phyloP scores from a whole-genome alignment of 2,797 vertebrate species.

The Sebastes diaconus region DNA sequence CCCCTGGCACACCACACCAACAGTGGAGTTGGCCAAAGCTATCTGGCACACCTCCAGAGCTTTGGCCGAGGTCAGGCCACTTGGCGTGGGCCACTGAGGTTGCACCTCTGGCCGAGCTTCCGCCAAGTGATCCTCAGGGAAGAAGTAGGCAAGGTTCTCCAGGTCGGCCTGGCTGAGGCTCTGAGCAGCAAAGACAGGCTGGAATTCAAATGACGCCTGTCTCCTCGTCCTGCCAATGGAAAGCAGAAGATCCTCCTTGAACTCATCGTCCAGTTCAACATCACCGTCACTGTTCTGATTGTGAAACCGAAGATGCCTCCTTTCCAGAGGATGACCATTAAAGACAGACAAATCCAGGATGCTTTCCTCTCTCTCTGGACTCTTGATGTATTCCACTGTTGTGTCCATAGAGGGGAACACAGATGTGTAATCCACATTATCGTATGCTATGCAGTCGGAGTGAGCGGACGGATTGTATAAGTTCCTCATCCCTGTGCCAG shows the following conservation, averaged over 20 bases:
- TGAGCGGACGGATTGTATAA: slow-evolving; percentile 38
- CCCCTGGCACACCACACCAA: slow-evolving; percentile 70
- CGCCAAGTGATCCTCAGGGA: slow-evolving; percentile 82
- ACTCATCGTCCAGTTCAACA: slow-evolving; percentile 18
- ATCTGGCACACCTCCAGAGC: slow-evolving; percentile 75
- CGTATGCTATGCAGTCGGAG: slow-evolving; percentile 69
- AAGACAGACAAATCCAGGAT: slow-evolving; percentile 56
- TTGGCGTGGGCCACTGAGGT: slow-evolving; percentile 81
- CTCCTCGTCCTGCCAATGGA: slow-evolving; percentile 53
- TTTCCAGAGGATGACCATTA: slow-evolving; percentile 37
- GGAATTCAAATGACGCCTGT: slow-evolving; percentile 61
- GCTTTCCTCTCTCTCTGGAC: slow-evolving; percentile 46
- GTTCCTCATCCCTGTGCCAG: slow-evolving; percentile 20
- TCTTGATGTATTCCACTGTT: slow-evolving; percentile 78
- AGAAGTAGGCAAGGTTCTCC: slow-evolving; percentile 83
- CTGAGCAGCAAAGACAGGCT: slow-evolving; percentile 61
- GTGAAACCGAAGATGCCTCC: neutral
- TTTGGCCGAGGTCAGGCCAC: slow-evolving; percentile 71
- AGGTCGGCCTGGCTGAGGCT: slow-evolving; percentile 69
- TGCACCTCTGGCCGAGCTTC: slow-evolving; percentile 50
- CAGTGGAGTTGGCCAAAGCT: slow-evolving; percentile 78
- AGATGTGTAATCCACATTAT: slow-evolving; percentile 81
- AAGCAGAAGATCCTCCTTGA: slow-evolving; percentile 56
- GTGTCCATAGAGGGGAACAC: slow-evolving; percentile 84
- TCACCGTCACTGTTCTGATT: neutral